Conservation (phyloP, 2,797 vertebrate genomes). For the Sylvilagus floridanus region DNA sequence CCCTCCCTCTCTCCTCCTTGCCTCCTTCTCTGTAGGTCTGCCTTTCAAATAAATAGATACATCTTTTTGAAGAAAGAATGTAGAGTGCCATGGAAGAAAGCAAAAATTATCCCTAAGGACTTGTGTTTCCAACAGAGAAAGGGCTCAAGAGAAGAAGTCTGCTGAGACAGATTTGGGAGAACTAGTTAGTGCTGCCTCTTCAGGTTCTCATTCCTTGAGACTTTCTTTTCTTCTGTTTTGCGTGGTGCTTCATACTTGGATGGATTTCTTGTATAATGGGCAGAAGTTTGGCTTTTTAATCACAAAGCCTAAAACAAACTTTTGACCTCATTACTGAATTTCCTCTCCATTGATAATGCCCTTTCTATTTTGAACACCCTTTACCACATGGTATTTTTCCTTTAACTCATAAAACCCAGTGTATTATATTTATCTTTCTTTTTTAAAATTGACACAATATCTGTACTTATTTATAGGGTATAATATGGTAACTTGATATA, state of each 20-base stretch:
- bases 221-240: slow-evolving; percentile 1
- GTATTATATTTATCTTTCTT: too few species aligned
- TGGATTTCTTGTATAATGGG: slow-evolving; percentile 1
- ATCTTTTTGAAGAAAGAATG: background rate
- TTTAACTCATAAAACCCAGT: slow-evolving; percentile 24
- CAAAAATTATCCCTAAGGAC: background rate
- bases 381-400: slow-evolving; percentile 39
- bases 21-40: too few species aligned
- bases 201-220: background rate
- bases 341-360: slow-evolving; percentile 27
- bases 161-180: background rate
- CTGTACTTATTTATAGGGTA: too few species aligned
- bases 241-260: background rate
- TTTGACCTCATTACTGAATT: slow-evolving; percentile 37
- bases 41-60: too few species aligned
- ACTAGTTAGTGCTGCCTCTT: background rate
- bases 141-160: background rate
- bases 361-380: slow-evolving; percentile 37
- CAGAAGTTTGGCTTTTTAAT: slow-evolving; percentile 41
- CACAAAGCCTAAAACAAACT: slow-evolving; percentile 30
- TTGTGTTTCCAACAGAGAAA: background rate
- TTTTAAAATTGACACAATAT: too few species aligned
- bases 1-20: too few species aligned
- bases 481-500: too few species aligned
- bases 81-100: background rate